Evolutionary conservation across 1,140 invertebrate genomes (phyloP).

Genomic region (Panulirus ornatus): DNA sequence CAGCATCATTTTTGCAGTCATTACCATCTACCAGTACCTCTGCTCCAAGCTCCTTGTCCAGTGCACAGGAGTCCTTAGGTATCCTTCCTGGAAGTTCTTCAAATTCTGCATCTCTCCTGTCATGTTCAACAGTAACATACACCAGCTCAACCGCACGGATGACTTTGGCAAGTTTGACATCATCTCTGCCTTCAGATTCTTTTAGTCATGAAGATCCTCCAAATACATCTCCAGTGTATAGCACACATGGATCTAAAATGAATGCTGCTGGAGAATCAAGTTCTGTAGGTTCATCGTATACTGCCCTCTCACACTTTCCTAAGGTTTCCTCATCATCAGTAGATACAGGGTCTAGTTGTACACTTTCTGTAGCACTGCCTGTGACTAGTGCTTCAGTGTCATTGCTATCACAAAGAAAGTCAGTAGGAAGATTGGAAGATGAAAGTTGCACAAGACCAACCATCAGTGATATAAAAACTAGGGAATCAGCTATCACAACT

Average conservation of each 20-base stretch:
- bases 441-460: not conserved
- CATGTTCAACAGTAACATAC: constrained; percentile 22
- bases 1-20: constrained; percentile 41
- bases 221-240: constrained; percentile 29
- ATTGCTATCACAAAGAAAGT: constrained; percentile 18
- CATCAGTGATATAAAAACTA: constrained; percentile 11
- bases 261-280: constrained; percentile 32
- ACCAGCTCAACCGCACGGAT: constrained; percentile 13
- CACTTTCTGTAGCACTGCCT: not conserved
- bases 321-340: constrained; percentile 22
- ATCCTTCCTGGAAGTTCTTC: constrained; percentile 29
- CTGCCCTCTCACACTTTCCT: constrained; percentile 24
- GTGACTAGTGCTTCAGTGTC: constrained; percentile 2
- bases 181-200: constrained; percentile 24
- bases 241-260: constrained; percentile 26
- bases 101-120: constrained; percentile 11
- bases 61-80: constrained; percentile 20
- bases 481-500: not conserved
- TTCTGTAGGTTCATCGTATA: constrained; percentile 12
- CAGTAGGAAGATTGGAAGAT: constrained; percentile 25
- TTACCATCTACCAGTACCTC: constrained; percentile 43
- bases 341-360: constrained; percentile 12
- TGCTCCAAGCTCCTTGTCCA: constrained; percentile 44
- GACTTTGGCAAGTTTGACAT: constrained; percentile 20
- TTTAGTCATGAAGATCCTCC: constrained; percentile 24